These are phyloP conservation scores for Pomacea canaliculata DNA, from an alignment of 2,888 invertebrate genomes.

Conservation along the genomic window DNA sequence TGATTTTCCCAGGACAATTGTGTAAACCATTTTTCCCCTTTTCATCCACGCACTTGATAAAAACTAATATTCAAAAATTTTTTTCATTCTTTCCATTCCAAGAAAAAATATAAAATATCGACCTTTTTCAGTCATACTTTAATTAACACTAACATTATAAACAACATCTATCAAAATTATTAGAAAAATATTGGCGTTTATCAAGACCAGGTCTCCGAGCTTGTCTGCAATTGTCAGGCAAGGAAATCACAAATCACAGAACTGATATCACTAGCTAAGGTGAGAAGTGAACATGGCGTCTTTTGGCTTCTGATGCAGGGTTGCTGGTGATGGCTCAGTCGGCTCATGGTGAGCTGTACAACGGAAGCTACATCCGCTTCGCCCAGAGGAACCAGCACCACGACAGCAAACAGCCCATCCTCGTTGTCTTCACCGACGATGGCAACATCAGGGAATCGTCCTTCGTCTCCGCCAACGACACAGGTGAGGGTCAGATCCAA, in stretches of 20 bases:
- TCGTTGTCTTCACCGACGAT: conserved; percentile 74
- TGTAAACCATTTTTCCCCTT: neutral
- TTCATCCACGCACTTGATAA: neutral
- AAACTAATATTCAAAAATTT: no score
- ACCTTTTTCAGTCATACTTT: no score
- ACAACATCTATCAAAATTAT: no score
- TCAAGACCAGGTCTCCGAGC: no score
- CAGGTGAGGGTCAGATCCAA: conserved; percentile 39
- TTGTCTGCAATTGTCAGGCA: no score
- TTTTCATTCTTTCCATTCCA: no score
- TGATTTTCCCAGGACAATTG: neutral
- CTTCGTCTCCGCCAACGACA: conserved; percentile 55
- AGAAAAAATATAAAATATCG: no score
- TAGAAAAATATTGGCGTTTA: no score
- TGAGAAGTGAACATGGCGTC: no score
- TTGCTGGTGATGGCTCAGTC: conserved; percentile 74
- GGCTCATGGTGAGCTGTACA: conserved; percentile 72
- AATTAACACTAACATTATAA: no score
- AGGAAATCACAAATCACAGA: no score
- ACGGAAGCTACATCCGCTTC: conserved; percentile 70
- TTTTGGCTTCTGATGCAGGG: conserved; percentile 62
- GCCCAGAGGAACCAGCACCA: conserved; percentile 73
- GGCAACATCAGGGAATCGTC: conserved; percentile 50
- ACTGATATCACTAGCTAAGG: no score
- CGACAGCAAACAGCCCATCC: conserved; percentile 74